phyloP scores from a whole-genome alignment of 2,797 vertebrate genomes.

The Cuculus canorus region DNA sequence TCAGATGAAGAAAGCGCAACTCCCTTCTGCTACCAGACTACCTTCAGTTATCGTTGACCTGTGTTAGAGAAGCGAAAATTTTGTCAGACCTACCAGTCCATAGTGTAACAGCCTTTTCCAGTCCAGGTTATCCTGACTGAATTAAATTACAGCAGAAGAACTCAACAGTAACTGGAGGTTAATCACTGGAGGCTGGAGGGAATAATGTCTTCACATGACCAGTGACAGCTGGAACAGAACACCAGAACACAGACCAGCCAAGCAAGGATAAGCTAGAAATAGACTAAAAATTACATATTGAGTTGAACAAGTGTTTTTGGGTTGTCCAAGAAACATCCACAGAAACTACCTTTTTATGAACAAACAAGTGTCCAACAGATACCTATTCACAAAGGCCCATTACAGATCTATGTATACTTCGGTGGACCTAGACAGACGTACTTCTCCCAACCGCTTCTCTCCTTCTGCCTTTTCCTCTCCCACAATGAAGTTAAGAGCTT shows the following conservation, averaged over 20 bases:
- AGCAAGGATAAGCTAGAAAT: background rate
- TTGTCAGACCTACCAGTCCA: background rate
- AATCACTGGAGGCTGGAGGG: background rate
- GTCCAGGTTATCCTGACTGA: background rate
- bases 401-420: fast-evolving
- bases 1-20: background rate
- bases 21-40: background rate
- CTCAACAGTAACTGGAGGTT: background rate
- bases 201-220: background rate
- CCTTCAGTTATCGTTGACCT: background rate
- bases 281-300: background rate
- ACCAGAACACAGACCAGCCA: background rate
- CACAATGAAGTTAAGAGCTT: background rate
- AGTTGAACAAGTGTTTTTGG: background rate
- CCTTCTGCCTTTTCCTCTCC: background rate
- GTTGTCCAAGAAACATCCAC: background rate
- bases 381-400: background rate
- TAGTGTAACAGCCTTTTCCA: background rate
- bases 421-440: background rate
- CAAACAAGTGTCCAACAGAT: background rate
- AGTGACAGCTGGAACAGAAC: background rate
- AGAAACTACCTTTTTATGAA: background rate
- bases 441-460: background rate
- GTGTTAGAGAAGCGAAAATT: background rate
- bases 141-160: slow-evolving; percentile 2